Evolutionary conservation across 2,797 vertebrate species (phyloP).

Genomic region (Intellagama lesueurii): DNA sequence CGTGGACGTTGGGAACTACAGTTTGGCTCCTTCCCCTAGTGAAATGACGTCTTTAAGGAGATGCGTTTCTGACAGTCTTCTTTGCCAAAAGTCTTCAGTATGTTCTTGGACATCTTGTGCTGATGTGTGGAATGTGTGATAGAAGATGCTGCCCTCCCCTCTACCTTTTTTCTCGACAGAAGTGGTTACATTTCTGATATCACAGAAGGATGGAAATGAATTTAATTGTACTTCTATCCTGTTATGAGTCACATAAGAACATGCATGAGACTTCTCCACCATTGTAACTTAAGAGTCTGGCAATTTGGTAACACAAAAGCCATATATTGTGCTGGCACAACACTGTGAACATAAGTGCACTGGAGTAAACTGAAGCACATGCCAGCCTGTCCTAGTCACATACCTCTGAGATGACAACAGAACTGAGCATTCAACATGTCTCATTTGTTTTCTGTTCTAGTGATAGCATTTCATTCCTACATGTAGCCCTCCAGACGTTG

Average conservation of each 20-base stretch:
- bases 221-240: background rate
- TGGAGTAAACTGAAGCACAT: background rate
- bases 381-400: background rate
- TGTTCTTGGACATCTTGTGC: background rate
- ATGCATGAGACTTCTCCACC: background rate
- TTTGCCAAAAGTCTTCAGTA: background rate
- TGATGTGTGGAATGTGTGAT: background rate
- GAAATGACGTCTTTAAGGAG: too few species aligned
- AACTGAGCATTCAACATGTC: background rate
- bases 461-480: background rate
- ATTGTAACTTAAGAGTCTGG: background rate
- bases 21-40: too few species aligned
- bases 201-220: background rate
- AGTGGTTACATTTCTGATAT: background rate
- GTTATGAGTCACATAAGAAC: background rate
- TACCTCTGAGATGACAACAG: background rate
- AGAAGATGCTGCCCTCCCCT: background rate
- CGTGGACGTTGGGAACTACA: too few species aligned
- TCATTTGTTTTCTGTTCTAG: background rate
- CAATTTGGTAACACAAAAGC: background rate
- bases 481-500: background rate
- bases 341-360: background rate
- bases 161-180: background rate
- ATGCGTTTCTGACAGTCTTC: too few species aligned
- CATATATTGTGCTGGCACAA: background rate